phyloP scores from a whole-genome alignment of 1,140 invertebrate genomes.

The Magallana ariakensis region DNA sequence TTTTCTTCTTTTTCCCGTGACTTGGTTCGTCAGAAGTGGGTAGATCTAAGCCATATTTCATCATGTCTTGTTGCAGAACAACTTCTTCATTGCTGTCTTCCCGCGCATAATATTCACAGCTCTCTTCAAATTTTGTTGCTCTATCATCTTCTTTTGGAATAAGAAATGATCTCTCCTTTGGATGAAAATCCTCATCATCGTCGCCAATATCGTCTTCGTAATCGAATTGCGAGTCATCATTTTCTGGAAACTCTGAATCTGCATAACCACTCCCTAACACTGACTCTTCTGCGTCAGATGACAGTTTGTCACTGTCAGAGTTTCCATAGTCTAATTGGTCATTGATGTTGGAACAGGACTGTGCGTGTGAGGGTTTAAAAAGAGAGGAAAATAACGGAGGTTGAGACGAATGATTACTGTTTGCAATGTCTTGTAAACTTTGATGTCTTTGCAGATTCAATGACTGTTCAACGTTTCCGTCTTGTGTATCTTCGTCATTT shows the following conservation, averaged over 20 bases:
- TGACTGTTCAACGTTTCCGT: background rate
- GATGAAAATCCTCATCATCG: background rate
- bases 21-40: conserved; percentile 14
- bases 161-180: background rate
- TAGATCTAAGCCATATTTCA: conserved; percentile 48
- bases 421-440: background rate
- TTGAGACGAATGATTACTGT: background rate
- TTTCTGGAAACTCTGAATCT: background rate
- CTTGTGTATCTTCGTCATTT: background rate
- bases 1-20: conserved; percentile 6
- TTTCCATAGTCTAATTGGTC: background rate
- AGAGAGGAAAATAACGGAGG: background rate
- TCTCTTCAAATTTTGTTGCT: conserved; percentile 25
- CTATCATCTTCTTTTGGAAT: background rate
- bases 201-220: background rate
- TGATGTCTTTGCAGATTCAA: background rate
- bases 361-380: background rate
- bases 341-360: background rate
- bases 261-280: background rate
- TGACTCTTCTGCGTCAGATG: background rate
- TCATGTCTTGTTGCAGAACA: conserved; percentile 35
- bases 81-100: conserved; percentile 10
- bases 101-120: conserved; percentile 14
- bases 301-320: background rate
- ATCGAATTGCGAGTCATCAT: background rate